A percentile compares a stretch with the other conserved stretches of the same genome.
phyloP scores from a whole-genome alignment of 2,797 vertebrate species.

The Acanthopagrus latus region DNA sequence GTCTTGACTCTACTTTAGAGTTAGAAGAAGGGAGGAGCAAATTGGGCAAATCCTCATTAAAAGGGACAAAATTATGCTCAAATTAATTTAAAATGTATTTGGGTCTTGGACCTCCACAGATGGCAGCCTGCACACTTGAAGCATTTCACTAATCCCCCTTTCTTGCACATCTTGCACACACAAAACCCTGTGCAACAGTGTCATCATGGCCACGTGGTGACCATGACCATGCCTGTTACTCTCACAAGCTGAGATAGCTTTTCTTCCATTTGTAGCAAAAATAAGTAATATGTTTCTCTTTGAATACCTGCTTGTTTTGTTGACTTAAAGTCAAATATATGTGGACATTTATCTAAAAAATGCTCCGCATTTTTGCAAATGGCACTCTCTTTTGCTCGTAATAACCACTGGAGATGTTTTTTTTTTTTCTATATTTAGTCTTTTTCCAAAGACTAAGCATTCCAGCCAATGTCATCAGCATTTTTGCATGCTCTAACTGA shows the following conservation, averaged over 20 bases:
- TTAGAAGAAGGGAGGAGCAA: neutral
- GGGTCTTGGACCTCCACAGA: neutral
- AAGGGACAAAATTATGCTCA: neutral
- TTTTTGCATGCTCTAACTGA: neutral
- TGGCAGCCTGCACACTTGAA: neutral
- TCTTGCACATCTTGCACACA: neutral
- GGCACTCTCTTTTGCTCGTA: too few relatives aligned
- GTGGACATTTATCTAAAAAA: too few relatives aligned
- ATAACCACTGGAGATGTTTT: too few relatives aligned
- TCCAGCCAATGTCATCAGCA: neutral
- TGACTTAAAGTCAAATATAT: too few relatives aligned
- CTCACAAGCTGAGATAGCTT: too few relatives aligned
- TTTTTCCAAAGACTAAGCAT: neutral
- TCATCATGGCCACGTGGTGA: neutral
- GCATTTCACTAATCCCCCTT: neutral
- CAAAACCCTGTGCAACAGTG: neutral
- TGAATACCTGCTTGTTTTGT: too few relatives aligned
- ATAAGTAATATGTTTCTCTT: too few relatives aligned
- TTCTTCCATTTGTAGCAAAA: too few relatives aligned
- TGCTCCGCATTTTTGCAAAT: neutral
- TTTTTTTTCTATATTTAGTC: too few relatives aligned
- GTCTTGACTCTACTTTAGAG: conserved; percentile 6
- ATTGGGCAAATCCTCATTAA: neutral
- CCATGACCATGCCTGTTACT: too few relatives aligned
- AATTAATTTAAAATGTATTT: neutral